Conservation (phyloP, 2,888 invertebrate species). For the Eilema caniola region DNA sequence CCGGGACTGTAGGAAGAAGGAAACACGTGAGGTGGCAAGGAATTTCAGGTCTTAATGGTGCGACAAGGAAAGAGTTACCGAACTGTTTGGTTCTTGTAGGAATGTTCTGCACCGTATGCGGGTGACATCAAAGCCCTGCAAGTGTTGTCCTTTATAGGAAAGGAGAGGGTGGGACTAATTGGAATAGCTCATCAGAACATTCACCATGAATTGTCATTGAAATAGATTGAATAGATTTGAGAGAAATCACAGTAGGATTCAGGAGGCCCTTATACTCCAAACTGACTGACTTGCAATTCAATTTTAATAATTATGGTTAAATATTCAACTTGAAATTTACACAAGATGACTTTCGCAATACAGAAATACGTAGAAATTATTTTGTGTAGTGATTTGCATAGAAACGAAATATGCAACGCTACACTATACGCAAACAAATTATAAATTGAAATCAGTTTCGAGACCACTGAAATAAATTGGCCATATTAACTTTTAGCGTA, state of each 20-base stretch:
- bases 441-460: constrained; percentile 20
- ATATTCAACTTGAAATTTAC: constrained; percentile 1
- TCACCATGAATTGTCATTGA: neutral
- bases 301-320: neutral
- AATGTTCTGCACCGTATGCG: too few species aligned
- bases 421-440: constrained; percentile 12
- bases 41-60: too few species aligned
- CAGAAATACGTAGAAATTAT: neutral
- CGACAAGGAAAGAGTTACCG: too few species aligned
- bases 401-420: neutral
- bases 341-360: constrained; percentile 2
- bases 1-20: too few species aligned
- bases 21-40: too few species aligned
- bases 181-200: too few species aligned
- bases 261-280: too few species aligned
- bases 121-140: too few species aligned
- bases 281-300: neutral
- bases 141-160: too few species aligned
- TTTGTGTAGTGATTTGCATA: neutral
- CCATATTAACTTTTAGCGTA: neutral
- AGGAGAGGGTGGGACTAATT: too few species aligned
- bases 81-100: too few species aligned
- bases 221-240: neutral
- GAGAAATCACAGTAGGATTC: too few species aligned
- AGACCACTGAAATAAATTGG: constrained; percentile 13